Base-by-base conservation (phyloP, 2,797 vertebrate genomes). In the Myiotriccus ornatus region DNA sequence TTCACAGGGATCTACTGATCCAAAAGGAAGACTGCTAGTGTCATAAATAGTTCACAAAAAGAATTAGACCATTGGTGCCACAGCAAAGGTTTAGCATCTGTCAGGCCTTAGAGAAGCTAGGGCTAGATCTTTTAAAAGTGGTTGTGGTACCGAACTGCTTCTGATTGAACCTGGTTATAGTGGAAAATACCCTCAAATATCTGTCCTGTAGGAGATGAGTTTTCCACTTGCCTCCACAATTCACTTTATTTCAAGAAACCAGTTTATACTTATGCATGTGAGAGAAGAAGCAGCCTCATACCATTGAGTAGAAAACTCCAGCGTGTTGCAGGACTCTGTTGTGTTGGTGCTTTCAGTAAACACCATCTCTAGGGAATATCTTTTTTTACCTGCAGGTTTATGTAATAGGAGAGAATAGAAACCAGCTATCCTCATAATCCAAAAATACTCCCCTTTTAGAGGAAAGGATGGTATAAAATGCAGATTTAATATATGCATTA, bases 391-490 rank as follows among this genome's bases (percentile, higher is more conserved):
- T 52, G 52, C 32, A 87, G n/a, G 46, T 65, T 87, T 93, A 53
- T 4, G 0, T 79, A 82, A 65, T 14, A 20, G 64, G 49, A 89
- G 24, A 57, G 87, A 88, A 88, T 77, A 90, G 77, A 85, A 91
- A 57, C 32, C 62, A 95, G 9, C 67, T 94, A 41, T 84, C 59
- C 63, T 32, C 30, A 39, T 89, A 95, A 59, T 46, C 59, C 18
- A 46, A 74, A 96, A 94, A 77, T 46, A 56, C 67, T 88, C 84
- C 49, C 56, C 46, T 34, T 88, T 88, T 69, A 86, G 73, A 89
- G 87, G 70, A 93, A 63, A 24, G 75, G 15, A 43, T 85, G 62
- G 49, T 39, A 41, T 64, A 50, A 46, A 76, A 74, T 55, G 12
- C 43, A 62, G 14, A 44, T 75, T 55, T 75, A 71, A 81, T 93